Conservation (phyloP, 2,888 invertebrate species). For the Iphiclides podalirius region DNA sequence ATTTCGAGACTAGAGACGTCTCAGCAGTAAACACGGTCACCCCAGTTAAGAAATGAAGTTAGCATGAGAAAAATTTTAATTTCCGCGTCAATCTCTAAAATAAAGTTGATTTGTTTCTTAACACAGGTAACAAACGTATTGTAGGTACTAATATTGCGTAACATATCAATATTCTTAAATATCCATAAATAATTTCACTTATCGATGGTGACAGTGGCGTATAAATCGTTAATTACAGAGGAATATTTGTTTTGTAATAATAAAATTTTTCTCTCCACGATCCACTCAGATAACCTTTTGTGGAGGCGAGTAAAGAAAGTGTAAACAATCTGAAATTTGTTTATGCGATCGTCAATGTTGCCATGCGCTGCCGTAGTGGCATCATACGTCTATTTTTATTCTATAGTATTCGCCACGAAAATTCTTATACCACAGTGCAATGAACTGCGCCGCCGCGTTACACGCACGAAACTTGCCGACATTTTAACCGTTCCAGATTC, state of each 20-base stretch:
- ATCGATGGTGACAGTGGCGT: background rate
- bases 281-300: constrained; percentile 13
- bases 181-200: background rate
- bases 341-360: constrained; percentile 15
- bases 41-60: no score
- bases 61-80: no score
- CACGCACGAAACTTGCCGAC: constrained; percentile 7
- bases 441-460: constrained; percentile 12
- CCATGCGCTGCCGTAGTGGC: constrained; percentile 8
- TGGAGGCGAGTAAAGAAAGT: constrained; percentile 8
- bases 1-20: no score
- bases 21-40: no score
- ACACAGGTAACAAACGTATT: no score
- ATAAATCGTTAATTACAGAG: background rate
- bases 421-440: constrained; percentile 20
- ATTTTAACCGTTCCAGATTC: background rate
- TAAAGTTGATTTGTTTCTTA: no score
- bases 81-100: no score
- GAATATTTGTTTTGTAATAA: background rate
- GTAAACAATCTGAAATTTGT: constrained; percentile 20
- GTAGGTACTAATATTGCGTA: no score
- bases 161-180: no score
- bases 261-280: background rate
- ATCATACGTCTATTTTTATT: constrained; percentile 25
- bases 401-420: constrained; percentile 24